Percentiles rank a stretch among this genome's conserved stretches.
Conservation (phyloP, 2,113 vertebrate genomes). For the Felis chaus region DNA sequence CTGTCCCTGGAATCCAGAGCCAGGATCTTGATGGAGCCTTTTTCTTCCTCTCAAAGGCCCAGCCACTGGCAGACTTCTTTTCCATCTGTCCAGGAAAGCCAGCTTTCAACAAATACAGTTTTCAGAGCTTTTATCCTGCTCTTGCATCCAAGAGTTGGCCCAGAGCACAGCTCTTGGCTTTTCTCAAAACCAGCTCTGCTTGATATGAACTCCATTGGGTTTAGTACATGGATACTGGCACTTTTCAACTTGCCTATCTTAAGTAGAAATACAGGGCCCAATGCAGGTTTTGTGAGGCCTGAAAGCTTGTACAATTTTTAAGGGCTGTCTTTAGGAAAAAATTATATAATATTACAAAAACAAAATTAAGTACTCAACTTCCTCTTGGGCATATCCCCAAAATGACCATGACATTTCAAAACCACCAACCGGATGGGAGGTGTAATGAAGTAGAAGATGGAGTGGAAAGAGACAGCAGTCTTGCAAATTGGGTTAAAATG, state of each 20-base stretch:
- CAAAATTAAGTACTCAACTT: background rate
- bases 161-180: background rate
- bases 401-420: background rate
- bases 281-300: background rate
- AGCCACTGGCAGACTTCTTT: constrained; percentile 21
- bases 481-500: background rate
- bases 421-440: background rate
- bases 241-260: constrained; percentile 38
- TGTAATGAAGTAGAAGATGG: background rate
- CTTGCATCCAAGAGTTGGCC: background rate
- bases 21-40: background rate
- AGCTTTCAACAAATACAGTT: constrained; percentile 48
- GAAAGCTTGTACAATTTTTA: background rate
- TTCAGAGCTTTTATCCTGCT: constrained; percentile 39
- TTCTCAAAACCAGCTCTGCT: constrained; percentile 40
- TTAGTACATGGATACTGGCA: background rate
- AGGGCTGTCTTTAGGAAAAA: background rate
- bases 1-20: background rate
- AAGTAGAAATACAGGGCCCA: background rate
- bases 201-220: background rate
- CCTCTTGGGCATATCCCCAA: background rate
- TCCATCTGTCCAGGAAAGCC: constrained; percentile 14
- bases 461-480: background rate
- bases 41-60: background rate
- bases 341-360: background rate